A percentile compares a stretch with the other conserved stretches of the same genome.
Evolutionary conservation across 2,888 invertebrate genomes (phyloP).

Genomic region (Leucoma salicis): DNA sequence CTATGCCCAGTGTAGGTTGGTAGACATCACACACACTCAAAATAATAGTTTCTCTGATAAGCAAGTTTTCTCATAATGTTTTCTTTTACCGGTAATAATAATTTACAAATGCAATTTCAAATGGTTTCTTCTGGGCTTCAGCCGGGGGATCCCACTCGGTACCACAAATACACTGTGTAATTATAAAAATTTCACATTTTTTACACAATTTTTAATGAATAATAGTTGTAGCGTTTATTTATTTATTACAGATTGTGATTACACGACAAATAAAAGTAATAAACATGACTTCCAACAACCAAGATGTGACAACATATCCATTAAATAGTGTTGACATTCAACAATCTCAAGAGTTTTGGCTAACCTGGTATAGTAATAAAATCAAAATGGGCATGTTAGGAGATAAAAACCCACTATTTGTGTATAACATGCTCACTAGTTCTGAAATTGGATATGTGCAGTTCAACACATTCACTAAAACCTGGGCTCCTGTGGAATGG

Average conservation of each 20-base stretch:
- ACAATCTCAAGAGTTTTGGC: slow-evolving; percentile 28
- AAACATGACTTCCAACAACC: slow-evolving; percentile 1
- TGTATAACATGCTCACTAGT: slow-evolving; percentile 8
- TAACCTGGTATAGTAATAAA: slow-evolving; percentile 36
- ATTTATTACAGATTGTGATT: slow-evolving; percentile 21
- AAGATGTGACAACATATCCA: not conserved
- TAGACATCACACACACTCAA: too few relatives aligned
- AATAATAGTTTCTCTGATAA: too few relatives aligned
- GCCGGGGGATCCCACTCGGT: too few relatives aligned
- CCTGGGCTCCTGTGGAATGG: slow-evolving; percentile 22
- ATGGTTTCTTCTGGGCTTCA: too few relatives aligned
- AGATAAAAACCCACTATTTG: slow-evolving; percentile 14
- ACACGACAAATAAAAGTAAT: slow-evolving; percentile 14
- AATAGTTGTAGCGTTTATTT: too few relatives aligned
- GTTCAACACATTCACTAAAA: slow-evolving; percentile 21
- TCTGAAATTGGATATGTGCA: slow-evolving; percentile 38
- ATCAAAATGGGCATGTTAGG: slow-evolving; percentile 19
- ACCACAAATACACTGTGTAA: too few relatives aligned
- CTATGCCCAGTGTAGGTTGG: too few relatives aligned
- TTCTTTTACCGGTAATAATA: too few relatives aligned
- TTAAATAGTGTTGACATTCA: slow-evolving; percentile 2
- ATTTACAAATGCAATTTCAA: too few relatives aligned
- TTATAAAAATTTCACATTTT: too few relatives aligned
- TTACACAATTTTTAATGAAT: too few relatives aligned
- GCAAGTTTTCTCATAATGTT: too few relatives aligned